Evolutionary conservation across 2,888 invertebrate genomes (phyloP), one percentile per base, ranked within the genome.

Genomic region (Andrena flavipes): DNA sequence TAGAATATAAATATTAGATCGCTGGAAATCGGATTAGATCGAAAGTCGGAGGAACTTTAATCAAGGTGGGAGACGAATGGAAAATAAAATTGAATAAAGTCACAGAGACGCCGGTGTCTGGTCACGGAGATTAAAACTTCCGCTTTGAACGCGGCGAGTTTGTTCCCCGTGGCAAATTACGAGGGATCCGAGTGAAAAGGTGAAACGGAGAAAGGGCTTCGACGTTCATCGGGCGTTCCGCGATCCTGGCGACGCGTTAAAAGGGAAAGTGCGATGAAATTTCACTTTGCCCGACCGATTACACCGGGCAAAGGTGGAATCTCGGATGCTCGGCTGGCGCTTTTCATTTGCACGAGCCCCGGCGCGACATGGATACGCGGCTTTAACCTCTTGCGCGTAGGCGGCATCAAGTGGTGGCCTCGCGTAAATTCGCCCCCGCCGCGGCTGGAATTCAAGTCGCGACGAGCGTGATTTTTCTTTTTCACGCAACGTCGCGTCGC

Each of bases 241-340:
- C 33, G 54, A 35, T 54, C 56, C 54, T 26, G 2, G 35, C 0
- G 42, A 56, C 26, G 69, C 69, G 42, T 59, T 54, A 56, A 69
- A 69, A 56, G 56, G 56, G 56, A 69, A 69, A 42, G 56, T n/a
- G 42, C 51, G 29, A 56, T 56, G 56, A 56, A 56, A 56, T 69
- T 69, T 69, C 56, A 56, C 69, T 69, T 35, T 8, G 8, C 56
- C 26, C 35, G 56, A 16, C 26, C 56, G 56, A 69, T 69, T 26
- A 56, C 56, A 16, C 35, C 35, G n/a, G n/a, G 69, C n/a, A 26
- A 33, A 56, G 54, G 51, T 35, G 33, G 54, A 69, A 42, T 69
- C 35, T 54, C 16, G 54, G 35, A 68, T 35, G 33, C 51, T 26
- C 54, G 33, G 30, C 35, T 10, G 16, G 26, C n/a, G 8, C 20